Percentiles rank a stretch among this genome's conserved stretches.
Evolutionary conservation across 2,797 vertebrate species (phyloP).

Genomic region (Anabas testudineus): DNA sequence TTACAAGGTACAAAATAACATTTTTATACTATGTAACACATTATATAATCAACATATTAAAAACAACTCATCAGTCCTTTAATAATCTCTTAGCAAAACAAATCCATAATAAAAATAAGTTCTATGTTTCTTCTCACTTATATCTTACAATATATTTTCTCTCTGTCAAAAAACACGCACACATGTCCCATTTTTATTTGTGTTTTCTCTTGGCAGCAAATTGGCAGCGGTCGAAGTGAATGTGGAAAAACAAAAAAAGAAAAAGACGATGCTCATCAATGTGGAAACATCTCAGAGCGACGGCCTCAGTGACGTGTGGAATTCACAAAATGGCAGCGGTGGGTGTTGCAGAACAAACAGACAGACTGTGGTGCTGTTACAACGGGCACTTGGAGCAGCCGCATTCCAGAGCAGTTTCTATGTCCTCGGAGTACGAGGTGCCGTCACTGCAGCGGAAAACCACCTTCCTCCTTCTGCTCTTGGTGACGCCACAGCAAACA

Average conservation of each 20-base stretch:
- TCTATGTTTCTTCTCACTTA: constrained; percentile 91
- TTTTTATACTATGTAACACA: constrained; percentile 92
- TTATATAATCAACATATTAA: constrained; percentile 87
- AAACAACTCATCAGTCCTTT: constrained; percentile 81
- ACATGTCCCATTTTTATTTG: constrained; percentile 70
- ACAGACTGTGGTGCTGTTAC: constrained; percentile 78
- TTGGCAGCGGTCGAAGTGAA: constrained; percentile 64
- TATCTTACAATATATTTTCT: constrained; percentile 99
- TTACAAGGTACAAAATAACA: constrained; percentile 91
- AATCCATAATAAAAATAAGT: constrained; percentile 99
- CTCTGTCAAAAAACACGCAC: constrained; percentile 86
- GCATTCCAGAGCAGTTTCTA: constrained; percentile 93
- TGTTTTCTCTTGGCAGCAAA: constrained; percentile 66
- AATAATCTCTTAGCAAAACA: constrained; percentile 84
- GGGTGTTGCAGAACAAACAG: constrained; percentile 52
- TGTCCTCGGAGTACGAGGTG: constrained; percentile 93
- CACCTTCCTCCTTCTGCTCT: constrained; percentile 92
- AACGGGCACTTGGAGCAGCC: constrained; percentile 91
- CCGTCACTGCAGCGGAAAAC: constrained; percentile 94
- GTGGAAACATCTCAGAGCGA: constrained; percentile 55
- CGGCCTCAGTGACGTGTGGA: constrained; percentile 48
- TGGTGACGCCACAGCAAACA: constrained; percentile 91
- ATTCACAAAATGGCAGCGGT: constrained; percentile 70
- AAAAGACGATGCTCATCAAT: constrained; percentile 54
- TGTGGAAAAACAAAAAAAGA: constrained; percentile 44